These are phyloP conservation scores for Agrypnia vestita DNA, from an alignment of 1,140 invertebrate genomes.

Conservation along the genomic window DNA sequence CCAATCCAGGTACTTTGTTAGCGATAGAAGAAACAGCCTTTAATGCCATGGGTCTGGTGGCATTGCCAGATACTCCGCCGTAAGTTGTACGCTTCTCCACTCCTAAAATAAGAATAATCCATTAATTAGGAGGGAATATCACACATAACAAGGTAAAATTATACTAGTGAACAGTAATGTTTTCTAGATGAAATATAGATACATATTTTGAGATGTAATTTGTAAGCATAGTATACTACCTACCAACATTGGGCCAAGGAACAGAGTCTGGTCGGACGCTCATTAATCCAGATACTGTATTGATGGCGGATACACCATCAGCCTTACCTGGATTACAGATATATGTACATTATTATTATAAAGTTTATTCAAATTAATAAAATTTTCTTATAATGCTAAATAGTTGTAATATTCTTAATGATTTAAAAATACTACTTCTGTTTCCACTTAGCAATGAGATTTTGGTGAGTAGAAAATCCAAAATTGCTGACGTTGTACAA, in stretches of 20 bases:
- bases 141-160: too few relatives aligned
- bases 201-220: too few relatives aligned
- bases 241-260: slow-evolving; percentile 94
- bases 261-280: slow-evolving; percentile 83
- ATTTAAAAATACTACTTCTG: too few relatives aligned
- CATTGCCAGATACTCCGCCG: slow-evolving; percentile 97
- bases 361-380: neutral
- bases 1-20: slow-evolving; percentile 87
- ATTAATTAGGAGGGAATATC: neutral
- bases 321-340: slow-evolving; percentile 81
- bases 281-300: slow-evolving; percentile 97
- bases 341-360: neutral
- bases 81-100: slow-evolving; percentile 90
- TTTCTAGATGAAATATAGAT: too few relatives aligned
- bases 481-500: too few relatives aligned
- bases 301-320: slow-evolving; percentile 96
- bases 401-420: too few relatives aligned
- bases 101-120: slow-evolving; percentile 59
- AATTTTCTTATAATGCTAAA: too few relatives aligned
- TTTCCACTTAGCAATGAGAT: too few relatives aligned
- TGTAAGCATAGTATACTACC: slow-evolving; percentile 43
- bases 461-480: too few relatives aligned
- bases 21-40: slow-evolving; percentile 91
- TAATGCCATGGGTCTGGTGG: slow-evolving; percentile 93
- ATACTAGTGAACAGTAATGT: too few relatives aligned